These are phyloP conservation scores for Phaedon cochleariae DNA, from an alignment of 2,888 invertebrate genomes.

Conservation along the genomic window DNA sequence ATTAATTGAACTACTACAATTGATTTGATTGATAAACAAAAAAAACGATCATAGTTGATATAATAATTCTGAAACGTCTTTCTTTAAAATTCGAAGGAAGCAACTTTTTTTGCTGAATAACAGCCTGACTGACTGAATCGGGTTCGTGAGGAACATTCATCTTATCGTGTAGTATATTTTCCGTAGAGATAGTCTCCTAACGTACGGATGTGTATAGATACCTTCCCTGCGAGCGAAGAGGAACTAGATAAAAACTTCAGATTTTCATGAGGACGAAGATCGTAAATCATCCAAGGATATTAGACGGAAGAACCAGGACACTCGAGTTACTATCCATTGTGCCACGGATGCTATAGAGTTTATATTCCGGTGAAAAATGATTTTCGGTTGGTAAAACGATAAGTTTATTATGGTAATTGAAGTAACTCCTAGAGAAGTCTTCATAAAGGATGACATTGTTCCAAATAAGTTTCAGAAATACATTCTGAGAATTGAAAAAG, in stretches of 20 bases:
- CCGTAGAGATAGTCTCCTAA: not conserved
- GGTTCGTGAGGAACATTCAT: no score
- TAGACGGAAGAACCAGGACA: not conserved
- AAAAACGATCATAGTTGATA: no score
- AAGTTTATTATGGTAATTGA: conserved; percentile 2
- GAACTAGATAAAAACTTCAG: conserved; percentile 11
- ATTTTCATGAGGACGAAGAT: conserved; percentile 4
- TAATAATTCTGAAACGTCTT: no score
- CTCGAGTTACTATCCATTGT: not conserved
- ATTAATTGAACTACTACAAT: no score
- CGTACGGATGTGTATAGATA: not conserved
- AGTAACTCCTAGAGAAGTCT: not conserved
- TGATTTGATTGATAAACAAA: no score
- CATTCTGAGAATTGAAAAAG: no score
- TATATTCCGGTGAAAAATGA: conserved; percentile 15
- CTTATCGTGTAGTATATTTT: conserved; percentile 2
- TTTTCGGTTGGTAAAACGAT: not conserved
- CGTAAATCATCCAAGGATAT: conserved; percentile 14
- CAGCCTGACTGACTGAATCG: no score
- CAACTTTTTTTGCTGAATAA: no score
- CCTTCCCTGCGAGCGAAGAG: not conserved
- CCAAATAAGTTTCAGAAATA: not conserved
- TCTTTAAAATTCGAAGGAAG: no score
- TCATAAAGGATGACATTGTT: not conserved
- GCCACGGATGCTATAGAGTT: not conserved